phyloP scores from a whole-genome alignment of 2,888 invertebrate species.

The Morpho achilles region DNA sequence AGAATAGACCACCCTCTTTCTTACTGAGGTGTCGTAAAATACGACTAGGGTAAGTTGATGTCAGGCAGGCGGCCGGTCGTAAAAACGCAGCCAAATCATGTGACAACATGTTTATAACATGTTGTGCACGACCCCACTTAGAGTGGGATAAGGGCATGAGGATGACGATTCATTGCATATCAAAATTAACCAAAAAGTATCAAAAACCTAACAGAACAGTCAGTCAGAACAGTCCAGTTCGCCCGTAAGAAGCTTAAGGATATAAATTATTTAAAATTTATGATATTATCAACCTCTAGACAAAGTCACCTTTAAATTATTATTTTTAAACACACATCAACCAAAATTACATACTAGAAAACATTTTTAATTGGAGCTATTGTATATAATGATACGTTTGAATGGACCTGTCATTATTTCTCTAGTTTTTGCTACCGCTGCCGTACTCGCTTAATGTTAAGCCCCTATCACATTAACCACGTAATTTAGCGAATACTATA shows the following conservation, averaged over 20 bases:
- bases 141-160: too few species aligned
- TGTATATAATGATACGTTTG: slow-evolving; percentile 38
- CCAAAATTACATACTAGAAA: slow-evolving; percentile 34
- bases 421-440: slow-evolving; percentile 36
- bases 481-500: neutral
- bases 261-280: slow-evolving; percentile 27
- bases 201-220: slow-evolving; percentile 2
- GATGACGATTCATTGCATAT: too few species aligned
- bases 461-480: slow-evolving; percentile 1
- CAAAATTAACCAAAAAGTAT: slow-evolving; percentile 10
- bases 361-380: slow-evolving; percentile 38
- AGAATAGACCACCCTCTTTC: too few species aligned
- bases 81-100: too few species aligned
- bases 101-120: too few species aligned
- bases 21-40: too few species aligned
- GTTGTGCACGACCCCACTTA: too few species aligned
- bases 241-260: slow-evolving; percentile 17
- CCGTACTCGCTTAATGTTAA: slow-evolving; percentile 15
- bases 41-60: too few species aligned
- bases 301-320: slow-evolving; percentile 37
- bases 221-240: slow-evolving; percentile 1
- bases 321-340: slow-evolving; percentile 32
- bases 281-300: slow-evolving; percentile 35
- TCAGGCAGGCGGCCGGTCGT: too few species aligned
- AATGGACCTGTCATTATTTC: slow-evolving; percentile 32